phyloP scores from a whole-genome alignment of 92 coral and sea anemone genomes.

The Phenganax subtilis region DNA sequence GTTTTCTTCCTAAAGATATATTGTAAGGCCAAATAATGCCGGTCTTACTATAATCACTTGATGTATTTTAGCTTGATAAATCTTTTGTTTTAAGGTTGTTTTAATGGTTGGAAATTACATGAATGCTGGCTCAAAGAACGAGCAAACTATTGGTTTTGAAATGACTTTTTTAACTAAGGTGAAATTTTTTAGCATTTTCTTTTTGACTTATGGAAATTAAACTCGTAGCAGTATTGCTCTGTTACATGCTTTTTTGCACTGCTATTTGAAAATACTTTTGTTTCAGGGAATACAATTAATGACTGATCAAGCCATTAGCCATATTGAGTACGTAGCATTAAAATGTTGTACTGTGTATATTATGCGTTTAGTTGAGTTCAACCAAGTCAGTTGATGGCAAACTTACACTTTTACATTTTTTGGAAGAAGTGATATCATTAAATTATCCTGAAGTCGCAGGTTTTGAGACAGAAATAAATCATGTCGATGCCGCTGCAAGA shows the following conservation, averaged over 20 bases:
- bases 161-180: slow-evolving; percentile 94
- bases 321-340: neutral
- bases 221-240: too few relatives aligned
- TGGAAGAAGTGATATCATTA: slow-evolving; percentile 75
- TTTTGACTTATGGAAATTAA: neutral
- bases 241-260: too few relatives aligned
- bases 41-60: too few relatives aligned
- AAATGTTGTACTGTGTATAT: neutral
- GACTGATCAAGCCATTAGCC: neutral
- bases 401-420: slow-evolving; percentile 72
- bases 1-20: neutral
- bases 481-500: slow-evolving; percentile 88
- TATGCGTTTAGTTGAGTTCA: slow-evolving; percentile 68
- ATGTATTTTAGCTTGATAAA: neutral
- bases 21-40: neutral
- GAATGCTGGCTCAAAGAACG: slow-evolving; percentile 96
- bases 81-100: slow-evolving; percentile 55
- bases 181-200: neutral
- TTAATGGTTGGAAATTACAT: slow-evolving; percentile 93
- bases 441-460: slow-evolving; percentile 90
- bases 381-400: slow-evolving; percentile 96
- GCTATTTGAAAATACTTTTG: too few relatives aligned
- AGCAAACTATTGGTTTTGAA: slow-evolving; percentile 93
- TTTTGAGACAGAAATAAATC: slow-evolving; percentile 79
- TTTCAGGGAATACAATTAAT: too few relatives aligned